Conservation (phyloP, 92 coral and sea anemone genomes). For the Palythoa grandis region DNA sequence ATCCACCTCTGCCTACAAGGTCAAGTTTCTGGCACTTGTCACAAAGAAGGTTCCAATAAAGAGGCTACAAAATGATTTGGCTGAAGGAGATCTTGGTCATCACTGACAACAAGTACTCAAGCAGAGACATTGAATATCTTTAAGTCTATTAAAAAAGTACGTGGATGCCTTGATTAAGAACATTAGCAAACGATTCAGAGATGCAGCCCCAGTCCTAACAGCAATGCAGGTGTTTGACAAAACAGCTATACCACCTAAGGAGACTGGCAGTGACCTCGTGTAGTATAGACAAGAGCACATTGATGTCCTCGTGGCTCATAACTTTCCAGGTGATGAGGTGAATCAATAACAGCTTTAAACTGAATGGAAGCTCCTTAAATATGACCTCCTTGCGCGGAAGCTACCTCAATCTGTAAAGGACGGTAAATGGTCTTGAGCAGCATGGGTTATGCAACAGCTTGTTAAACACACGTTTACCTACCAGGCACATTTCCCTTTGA, state of each 20-base stretch:
- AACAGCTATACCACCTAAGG: slow-evolving; percentile 49
- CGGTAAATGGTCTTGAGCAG: slow-evolving; percentile 25
- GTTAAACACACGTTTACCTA: slow-evolving; percentile 26
- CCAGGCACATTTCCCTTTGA: slow-evolving; percentile 27
- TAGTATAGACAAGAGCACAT: slow-evolving; percentile 35
- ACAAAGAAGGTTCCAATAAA: slow-evolving; percentile 20
- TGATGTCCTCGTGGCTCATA: slow-evolving; percentile 17
- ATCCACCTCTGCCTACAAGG: neutral
- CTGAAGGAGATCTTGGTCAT: neutral
- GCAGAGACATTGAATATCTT: slow-evolving; percentile 25
- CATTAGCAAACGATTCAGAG: slow-evolving; percentile 25
- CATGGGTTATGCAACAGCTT: slow-evolving; percentile 36
- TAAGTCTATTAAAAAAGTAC: slow-evolving; percentile 33
- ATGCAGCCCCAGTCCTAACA: slow-evolving; percentile 36
- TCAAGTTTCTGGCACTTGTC: neutral
- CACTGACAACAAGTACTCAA: slow-evolving; percentile 40
- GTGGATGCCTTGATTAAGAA: slow-evolving; percentile 30
- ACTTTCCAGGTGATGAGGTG: slow-evolving; percentile 43
- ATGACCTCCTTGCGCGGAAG: slow-evolving; percentile 43
- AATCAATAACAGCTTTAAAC: slow-evolving; percentile 40
- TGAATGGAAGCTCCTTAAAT: slow-evolving; percentile 42
- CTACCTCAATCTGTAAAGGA: slow-evolving; percentile 29
- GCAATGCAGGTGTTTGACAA: slow-evolving; percentile 51
- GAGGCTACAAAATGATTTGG: slow-evolving; percentile 32
- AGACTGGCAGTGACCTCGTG: slow-evolving; percentile 30